Conservation (phyloP, 2,113 vertebrate genomes). For the Euleptes europaea region DNA sequence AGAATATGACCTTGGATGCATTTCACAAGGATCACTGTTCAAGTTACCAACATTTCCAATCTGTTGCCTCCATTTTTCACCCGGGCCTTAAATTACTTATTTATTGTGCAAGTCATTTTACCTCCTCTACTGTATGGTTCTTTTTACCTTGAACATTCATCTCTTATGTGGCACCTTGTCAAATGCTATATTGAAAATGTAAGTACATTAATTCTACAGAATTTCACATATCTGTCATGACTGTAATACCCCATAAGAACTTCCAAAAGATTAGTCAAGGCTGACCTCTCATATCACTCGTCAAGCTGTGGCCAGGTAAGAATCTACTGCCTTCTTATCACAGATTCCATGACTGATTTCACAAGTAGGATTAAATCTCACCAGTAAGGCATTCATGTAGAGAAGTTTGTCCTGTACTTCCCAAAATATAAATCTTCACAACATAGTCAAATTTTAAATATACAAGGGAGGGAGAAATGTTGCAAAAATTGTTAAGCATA, state of each 20-base stretch:
- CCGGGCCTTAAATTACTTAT: not conserved
- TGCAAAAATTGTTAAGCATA: too few species aligned
- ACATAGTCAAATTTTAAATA: too few species aligned
- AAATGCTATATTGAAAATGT: slow-evolving; percentile 4
- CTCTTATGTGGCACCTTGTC: not conserved
- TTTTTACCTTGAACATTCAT: slow-evolving; percentile 7
- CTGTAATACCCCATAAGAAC: not conserved
- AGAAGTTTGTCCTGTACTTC: not conserved
- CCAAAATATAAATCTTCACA: too few species aligned
- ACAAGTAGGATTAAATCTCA: not conserved
- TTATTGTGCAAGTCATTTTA: not conserved
- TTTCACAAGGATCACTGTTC: not conserved
- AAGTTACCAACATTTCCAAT: not conserved
- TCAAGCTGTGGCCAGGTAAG: not conserved
- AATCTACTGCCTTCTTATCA: not conserved
- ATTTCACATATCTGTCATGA: slow-evolving; percentile 2
- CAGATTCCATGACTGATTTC: not conserved
- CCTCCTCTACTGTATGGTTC: not conserved
- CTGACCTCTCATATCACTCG: not conserved
- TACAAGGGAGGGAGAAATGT: too few species aligned
- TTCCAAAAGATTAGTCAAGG: not conserved
- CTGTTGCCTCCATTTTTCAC: not conserved
- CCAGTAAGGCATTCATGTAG: not conserved
- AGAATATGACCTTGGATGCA: not conserved
- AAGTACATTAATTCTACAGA: not conserved